phyloP scores from a whole-genome alignment of 53 echinoderm and acorn worm species.

The Stichopus horrens region DNA sequence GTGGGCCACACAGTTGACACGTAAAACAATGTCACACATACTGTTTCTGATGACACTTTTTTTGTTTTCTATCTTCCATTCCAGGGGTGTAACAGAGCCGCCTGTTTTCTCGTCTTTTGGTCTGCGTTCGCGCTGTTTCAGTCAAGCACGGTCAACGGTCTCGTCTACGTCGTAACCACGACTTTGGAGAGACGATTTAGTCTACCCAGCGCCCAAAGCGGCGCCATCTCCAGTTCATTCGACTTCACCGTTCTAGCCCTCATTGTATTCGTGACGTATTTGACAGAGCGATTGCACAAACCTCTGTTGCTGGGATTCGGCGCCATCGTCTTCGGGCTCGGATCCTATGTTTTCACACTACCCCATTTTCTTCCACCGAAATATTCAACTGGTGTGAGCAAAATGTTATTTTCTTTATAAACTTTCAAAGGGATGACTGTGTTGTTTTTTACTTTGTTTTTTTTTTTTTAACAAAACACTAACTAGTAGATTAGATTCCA shows the following conservation, averaged over 20 bases:
- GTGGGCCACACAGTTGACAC: neutral
- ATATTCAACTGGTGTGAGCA: neutral
- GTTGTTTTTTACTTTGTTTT: too few relatives aligned
- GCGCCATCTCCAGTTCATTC: conserved; percentile 44
- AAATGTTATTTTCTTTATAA: too few relatives aligned
- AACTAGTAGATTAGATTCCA: too few relatives aligned
- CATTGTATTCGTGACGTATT: conserved; percentile 52
- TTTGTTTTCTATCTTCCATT: neutral
- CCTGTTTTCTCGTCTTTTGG: conserved; percentile 10
- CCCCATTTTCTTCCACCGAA: conserved; percentile 46
- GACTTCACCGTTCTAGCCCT: conserved; percentile 31
- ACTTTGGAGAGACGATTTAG: conserved; percentile 57
- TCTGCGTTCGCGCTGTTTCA: conserved; percentile 41
- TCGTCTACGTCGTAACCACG: conserved; percentile 39
- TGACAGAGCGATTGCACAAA: conserved; percentile 47
- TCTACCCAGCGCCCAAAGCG: conserved; percentile 44
- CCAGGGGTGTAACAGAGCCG: conserved; percentile 29
- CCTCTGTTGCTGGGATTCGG: conserved; percentile 33
- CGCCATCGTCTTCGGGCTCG: conserved; percentile 36
- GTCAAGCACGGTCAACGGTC: conserved; percentile 44
- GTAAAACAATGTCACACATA: neutral
- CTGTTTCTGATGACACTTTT: neutral
- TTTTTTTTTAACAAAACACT: too few relatives aligned
- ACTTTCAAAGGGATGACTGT: too few relatives aligned
- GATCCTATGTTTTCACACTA: conserved; percentile 43